Evolutionary conservation across 2,113 vertebrate species (phyloP).

Genomic region (Pontoporia blainvillei): DNA sequence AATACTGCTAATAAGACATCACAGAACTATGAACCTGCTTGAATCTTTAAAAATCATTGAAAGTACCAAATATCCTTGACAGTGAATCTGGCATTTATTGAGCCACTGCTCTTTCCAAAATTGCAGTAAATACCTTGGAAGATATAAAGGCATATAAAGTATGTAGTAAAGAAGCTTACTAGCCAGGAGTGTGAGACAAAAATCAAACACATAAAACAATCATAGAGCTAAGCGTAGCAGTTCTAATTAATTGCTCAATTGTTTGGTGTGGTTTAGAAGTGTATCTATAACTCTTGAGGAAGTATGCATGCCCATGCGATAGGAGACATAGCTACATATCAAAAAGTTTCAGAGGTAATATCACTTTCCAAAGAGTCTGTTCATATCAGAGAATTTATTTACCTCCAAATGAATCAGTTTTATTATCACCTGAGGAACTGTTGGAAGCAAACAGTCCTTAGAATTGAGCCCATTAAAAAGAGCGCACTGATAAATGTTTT

Average conservation of each 20-base stretch:
- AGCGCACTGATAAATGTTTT: constrained; percentile 38
- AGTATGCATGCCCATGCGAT: background rate
- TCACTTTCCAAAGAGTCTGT: constrained; percentile 4
- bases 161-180: constrained; percentile 40
- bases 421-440: constrained; percentile 48
- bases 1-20: constrained; percentile 21
- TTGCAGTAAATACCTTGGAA: constrained; percentile 32
- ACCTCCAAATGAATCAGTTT: constrained; percentile 50
- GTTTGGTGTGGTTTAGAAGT: background rate
- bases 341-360: constrained; percentile 26
- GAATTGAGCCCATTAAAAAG: constrained; percentile 17
- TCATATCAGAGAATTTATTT: constrained; percentile 40
- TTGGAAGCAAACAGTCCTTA: constrained; percentile 21
- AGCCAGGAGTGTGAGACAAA: constrained; percentile 62
- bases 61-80: constrained; percentile 21
- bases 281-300: background rate
- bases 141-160: constrained; percentile 41
- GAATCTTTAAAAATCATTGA: constrained; percentile 45
- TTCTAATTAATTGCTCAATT: constrained; percentile 48
- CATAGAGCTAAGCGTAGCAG: background rate
- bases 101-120: background rate
- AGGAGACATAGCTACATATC: constrained; percentile 3
- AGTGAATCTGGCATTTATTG: background rate
- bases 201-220: constrained; percentile 72
- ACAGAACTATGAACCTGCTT: background rate